These are phyloP conservation scores for Steatocranus sp. DNA, from an alignment of 2,797 vertebrate species.

Conservation along the genomic window DNA sequence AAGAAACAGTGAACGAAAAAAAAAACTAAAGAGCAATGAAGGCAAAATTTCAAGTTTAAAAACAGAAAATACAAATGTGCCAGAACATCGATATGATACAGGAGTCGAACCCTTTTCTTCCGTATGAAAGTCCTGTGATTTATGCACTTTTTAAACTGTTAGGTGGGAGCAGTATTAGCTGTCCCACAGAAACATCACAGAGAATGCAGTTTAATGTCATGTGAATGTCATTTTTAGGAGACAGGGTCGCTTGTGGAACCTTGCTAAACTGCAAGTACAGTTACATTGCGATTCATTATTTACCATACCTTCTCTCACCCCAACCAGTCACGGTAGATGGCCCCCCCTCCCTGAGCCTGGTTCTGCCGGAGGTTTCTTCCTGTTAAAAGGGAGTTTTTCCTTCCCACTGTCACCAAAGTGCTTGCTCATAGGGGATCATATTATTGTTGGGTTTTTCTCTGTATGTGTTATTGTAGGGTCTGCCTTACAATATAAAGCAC, in stretches of 20 bases:
- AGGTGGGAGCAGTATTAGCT: not conserved
- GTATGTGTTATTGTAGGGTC: rapidly evolving
- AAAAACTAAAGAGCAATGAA: not conserved
- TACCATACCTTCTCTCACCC: not conserved
- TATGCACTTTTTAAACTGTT: not conserved
- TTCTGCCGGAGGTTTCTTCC: not conserved
- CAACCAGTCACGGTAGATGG: not conserved
- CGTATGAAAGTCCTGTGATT: not conserved
- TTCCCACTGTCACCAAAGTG: rapidly evolving
- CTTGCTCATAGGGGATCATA: not conserved
- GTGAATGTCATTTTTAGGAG: not conserved
- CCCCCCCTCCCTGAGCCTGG: not conserved
- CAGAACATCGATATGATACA: not conserved
- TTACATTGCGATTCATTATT: not conserved
- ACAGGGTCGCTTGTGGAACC: not conserved
- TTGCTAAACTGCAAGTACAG: not conserved
- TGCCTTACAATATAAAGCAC: rapidly evolving
- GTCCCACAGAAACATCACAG: not conserved
- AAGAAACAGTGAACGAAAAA: not conserved
- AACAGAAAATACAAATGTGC: not conserved
- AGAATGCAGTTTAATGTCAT: not conserved
- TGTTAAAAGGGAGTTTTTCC: not conserved
- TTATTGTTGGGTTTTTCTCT: rapidly evolving
- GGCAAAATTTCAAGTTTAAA: not conserved
- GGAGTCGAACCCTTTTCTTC: not conserved